phyloP scores from a whole-genome alignment of 2,113 vertebrate genomes.

The Oreochromis niloticus region DNA sequence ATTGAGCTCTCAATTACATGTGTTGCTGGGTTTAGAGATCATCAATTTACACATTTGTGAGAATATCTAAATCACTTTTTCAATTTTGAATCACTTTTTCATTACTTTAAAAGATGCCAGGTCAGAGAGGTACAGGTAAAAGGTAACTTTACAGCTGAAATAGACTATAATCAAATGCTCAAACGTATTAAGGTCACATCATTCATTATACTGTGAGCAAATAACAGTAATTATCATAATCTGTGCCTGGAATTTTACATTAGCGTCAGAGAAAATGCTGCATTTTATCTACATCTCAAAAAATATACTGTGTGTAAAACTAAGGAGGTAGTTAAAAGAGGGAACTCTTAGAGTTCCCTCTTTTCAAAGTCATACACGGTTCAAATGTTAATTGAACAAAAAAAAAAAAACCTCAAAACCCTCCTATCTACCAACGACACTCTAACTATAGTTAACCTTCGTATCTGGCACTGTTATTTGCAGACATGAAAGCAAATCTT shows the following conservation, averaged over 20 bases:
- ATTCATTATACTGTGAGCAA: neutral
- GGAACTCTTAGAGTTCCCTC: neutral
- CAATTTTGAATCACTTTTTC: neutral
- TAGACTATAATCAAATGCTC: neutral
- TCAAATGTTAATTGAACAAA: neutral
- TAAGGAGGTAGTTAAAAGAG: neutral
- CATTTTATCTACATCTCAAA: neutral
- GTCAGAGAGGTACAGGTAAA: neutral
- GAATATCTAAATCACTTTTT: neutral
- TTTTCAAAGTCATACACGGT: neutral
- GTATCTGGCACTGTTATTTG: neutral
- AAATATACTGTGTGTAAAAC: neutral
- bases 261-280: neutral
- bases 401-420: fast-evolving
- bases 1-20: neutral
- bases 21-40: neutral
- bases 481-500: neutral
- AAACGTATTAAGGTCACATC: neutral
- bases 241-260: neutral
- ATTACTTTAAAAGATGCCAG: neutral
- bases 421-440: neutral
- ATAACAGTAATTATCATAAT: neutral
- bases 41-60: no score
- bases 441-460: neutral
- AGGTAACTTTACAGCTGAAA: neutral